Evolutionary conservation across 1,140 invertebrate species (phyloP).

Genomic region (Ericerus pela): DNA sequence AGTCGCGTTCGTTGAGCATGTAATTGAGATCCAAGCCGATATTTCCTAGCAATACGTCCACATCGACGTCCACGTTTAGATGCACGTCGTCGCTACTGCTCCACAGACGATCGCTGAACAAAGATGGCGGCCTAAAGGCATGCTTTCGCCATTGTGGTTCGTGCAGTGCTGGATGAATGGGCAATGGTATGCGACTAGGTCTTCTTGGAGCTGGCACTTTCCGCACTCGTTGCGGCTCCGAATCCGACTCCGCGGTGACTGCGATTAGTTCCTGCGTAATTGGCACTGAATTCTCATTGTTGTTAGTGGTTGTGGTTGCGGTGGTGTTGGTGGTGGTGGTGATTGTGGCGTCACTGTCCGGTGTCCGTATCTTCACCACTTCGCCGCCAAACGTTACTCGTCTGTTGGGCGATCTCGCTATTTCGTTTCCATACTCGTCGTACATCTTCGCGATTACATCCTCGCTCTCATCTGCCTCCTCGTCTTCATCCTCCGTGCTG

Average conservation of each 20-base stretch:
- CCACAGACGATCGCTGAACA: not conserved
- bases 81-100: slow-evolving; percentile 3
- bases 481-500: slow-evolving; percentile 14
- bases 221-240: slow-evolving; percentile 13
- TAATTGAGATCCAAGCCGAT: no score
- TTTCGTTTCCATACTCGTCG: slow-evolving; percentile 25
- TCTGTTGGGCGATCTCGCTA: slow-evolving; percentile 23
- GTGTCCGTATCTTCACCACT: slow-evolving; percentile 62
- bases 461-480: slow-evolving; percentile 29
- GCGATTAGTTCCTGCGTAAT: no score
- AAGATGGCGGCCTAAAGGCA: not conserved
- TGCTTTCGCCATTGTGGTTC: slow-evolving; percentile 18
- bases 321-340: slow-evolving; percentile 1
- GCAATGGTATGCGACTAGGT: slow-evolving; percentile 24
- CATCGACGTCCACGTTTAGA: slow-evolving; percentile 19
- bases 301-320: not conserved
- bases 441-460: slow-evolving; percentile 25
- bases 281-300: slow-evolving; percentile 22
- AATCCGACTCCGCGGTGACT: no score
- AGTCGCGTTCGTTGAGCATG: slow-evolving; percentile 23
- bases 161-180: slow-evolving; percentile 21
- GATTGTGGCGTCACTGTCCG: slow-evolving; percentile 49
- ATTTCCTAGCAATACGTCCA: no score
- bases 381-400: slow-evolving; percentile 68
- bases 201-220: not conserved